phyloP scores from a whole-genome alignment of 2,113 vertebrate species.

The Phaethornis superciliosus region DNA sequence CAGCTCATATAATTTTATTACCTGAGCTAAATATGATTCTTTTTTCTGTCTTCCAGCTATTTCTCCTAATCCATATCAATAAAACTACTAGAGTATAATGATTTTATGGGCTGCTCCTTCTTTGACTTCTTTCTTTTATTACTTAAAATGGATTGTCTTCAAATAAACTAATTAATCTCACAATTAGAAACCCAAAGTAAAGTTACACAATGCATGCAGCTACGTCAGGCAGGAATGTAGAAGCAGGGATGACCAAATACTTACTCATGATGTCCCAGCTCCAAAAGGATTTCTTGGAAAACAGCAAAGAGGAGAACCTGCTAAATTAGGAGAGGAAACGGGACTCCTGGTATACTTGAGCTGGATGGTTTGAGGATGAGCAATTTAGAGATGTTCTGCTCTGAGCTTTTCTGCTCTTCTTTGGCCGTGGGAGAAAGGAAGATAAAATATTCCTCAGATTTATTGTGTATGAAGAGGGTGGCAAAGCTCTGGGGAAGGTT shows the following conservation, averaged over 20 bases:
- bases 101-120: slow-evolving; percentile 38
- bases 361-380: not conserved
- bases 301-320: not conserved
- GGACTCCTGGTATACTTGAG: not conserved
- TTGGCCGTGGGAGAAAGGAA: not conserved
- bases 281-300: not conserved
- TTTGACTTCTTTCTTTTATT: slow-evolving; percentile 31
- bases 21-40: slow-evolving; percentile 56
- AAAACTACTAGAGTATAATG: slow-evolving; percentile 24
- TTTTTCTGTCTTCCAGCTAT: slow-evolving; percentile 60
- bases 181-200: slow-evolving; percentile 12
- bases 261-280: not conserved
- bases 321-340: not conserved
- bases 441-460: not conserved
- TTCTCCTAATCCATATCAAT: slow-evolving; percentile 57
- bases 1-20: slow-evolving; percentile 65
- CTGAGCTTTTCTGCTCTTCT: not conserved
- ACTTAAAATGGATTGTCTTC: not conserved
- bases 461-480: not conserved
- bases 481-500: not conserved
- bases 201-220: not conserved
- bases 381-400: not conserved
- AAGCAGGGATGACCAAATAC: not conserved
- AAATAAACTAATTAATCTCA: slow-evolving; percentile 42
- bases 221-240: not conserved